Evolutionary conservation across 2,888 invertebrate genomes (phyloP).

Genomic region (Hypomecis punctinalis): DNA sequence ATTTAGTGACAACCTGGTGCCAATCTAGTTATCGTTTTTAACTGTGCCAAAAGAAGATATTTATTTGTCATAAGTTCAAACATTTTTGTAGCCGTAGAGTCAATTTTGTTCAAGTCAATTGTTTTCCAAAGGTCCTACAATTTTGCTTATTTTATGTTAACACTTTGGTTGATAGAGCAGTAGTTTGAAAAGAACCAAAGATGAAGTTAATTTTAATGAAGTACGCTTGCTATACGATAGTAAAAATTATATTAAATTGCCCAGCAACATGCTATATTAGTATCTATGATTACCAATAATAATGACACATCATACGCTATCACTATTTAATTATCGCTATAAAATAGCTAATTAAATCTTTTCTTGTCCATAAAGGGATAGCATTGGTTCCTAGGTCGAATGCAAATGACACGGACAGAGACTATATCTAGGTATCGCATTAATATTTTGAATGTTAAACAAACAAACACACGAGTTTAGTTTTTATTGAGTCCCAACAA

Average conservation of each 20-base stretch:
- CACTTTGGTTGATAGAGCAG: too few species aligned
- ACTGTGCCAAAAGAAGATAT: too few species aligned
- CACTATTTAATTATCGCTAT: slow-evolving; percentile 14
- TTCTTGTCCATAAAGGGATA: slow-evolving; percentile 44
- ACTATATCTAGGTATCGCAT: neutral
- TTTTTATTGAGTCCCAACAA: neutral
- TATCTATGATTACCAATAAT: neutral
- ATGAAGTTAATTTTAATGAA: neutral
- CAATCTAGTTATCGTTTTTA: too few species aligned
- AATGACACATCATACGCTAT: slow-evolving; percentile 6
- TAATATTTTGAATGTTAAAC: neutral
- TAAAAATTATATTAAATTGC: neutral
- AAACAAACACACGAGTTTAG: neutral
- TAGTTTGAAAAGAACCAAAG: too few species aligned
- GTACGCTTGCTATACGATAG: neutral
- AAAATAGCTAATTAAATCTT: slow-evolving; percentile 45
- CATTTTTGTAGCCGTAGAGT: too few species aligned
- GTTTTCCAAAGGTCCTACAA: too few species aligned
- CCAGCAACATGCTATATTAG: slow-evolving; percentile 16
- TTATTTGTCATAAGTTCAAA: too few species aligned
- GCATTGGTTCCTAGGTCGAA: slow-evolving; percentile 54
- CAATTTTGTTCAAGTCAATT: too few species aligned
- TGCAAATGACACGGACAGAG: slow-evolving; percentile 48
- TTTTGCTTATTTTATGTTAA: too few species aligned
- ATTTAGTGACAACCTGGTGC: too few species aligned